Conservation (phyloP, 2,113 vertebrate genomes). For the Forbesichthys papilliferus region DNA sequence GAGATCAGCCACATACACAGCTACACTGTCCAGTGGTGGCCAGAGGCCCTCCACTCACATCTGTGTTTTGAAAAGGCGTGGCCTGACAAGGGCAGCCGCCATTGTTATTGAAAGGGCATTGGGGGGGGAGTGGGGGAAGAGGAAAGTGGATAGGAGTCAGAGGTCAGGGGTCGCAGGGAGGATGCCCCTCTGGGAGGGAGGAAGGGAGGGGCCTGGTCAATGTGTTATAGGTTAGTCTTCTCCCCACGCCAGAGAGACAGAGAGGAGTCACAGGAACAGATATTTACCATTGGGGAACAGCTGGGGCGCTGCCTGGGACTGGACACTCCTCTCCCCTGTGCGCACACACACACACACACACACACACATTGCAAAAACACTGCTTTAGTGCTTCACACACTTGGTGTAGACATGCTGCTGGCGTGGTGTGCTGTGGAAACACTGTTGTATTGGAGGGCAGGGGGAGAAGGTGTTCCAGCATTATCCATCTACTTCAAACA, state of each 20-base stretch:
- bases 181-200: slow-evolving; percentile 55
- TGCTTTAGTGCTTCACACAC: slow-evolving; percentile 78
- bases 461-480: not conserved
- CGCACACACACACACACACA: slow-evolving; percentile 70
- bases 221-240: slow-evolving; percentile 58
- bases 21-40: slow-evolving; percentile 3
- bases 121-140: slow-evolving; percentile 49
- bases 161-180: slow-evolving; percentile 60
- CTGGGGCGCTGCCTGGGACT: slow-evolving; percentile 87
- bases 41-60: slow-evolving; percentile 44
- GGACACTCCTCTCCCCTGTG: slow-evolving; percentile 95
- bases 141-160: slow-evolving; percentile 49
- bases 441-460: not conserved
- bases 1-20: not conserved
- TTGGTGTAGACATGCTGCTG: slow-evolving; percentile 32
- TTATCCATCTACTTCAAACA: slow-evolving; percentile 3
- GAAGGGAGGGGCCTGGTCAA: slow-evolving; percentile 46
- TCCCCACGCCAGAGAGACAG: slow-evolving; percentile 70
- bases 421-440: slow-evolving; percentile 25
- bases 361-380: slow-evolving; percentile 83
- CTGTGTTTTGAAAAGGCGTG: slow-evolving; percentile 69
- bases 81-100: slow-evolving; percentile 45
- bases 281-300: slow-evolving; percentile 99
- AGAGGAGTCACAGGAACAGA: slow-evolving; percentile 77
- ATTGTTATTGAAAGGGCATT: slow-evolving; percentile 72